A percentile compares a stretch with the other conserved stretches of the same genome.
Evolutionary conservation across 2,797 vertebrate species (phyloP).

Genomic region (Scleropages formosus): DNA sequence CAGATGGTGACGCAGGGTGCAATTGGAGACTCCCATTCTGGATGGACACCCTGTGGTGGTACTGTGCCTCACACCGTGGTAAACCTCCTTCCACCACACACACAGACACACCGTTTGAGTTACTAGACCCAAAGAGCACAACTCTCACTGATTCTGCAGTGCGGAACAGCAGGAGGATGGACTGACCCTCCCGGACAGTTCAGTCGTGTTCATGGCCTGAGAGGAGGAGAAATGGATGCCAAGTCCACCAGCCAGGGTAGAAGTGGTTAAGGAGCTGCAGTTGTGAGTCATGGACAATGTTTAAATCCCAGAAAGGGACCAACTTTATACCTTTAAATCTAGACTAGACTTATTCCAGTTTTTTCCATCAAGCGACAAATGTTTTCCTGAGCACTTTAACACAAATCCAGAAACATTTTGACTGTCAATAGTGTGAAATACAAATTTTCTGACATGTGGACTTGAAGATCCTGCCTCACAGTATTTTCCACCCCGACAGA

Average conservation of each 20-base stretch:
- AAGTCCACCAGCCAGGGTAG: neutral
- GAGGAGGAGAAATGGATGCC: neutral
- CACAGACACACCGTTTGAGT: neutral
- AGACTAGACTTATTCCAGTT: too few relatives aligned
- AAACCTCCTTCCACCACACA: neutral
- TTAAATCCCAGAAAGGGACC: too few relatives aligned
- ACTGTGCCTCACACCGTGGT: neutral
- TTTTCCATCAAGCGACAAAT: too few relatives aligned
- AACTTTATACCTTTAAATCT: too few relatives aligned
- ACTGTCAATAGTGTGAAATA: too few relatives aligned
- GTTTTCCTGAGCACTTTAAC: too few relatives aligned
- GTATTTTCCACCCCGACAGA: too few relatives aligned
- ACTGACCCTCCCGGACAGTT: neutral
- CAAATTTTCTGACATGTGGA: too few relatives aligned
- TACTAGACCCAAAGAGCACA: neutral
- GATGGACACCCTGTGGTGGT: neutral
- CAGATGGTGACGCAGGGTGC: neutral
- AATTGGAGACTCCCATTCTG: neutral
- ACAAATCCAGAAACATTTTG: too few relatives aligned
- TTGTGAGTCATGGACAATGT: too few relatives aligned
- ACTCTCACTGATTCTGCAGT: conserved; percentile 5
- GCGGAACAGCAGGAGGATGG: neutral
- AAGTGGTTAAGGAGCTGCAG: too few relatives aligned
- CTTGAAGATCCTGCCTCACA: too few relatives aligned
- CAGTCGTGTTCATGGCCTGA: neutral